Conservation (phyloP, 1,140 invertebrate genomes). For the Hestina assimilis region DNA sequence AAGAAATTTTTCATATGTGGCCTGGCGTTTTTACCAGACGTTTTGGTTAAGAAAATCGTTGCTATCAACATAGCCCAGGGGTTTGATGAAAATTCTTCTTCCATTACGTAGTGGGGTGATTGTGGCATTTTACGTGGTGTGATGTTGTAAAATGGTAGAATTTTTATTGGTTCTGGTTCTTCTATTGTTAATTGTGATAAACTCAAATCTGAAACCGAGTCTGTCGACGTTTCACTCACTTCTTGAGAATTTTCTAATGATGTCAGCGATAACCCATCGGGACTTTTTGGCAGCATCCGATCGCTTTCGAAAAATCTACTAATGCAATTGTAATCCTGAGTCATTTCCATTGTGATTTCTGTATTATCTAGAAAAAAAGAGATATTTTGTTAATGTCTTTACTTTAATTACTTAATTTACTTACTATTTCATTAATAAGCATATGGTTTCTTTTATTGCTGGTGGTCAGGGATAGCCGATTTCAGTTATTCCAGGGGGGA, state of each 20-base stretch:
- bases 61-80: constrained; percentile 79
- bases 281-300: constrained; percentile 16
- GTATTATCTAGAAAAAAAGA: constrained; percentile 21
- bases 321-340: constrained; percentile 38
- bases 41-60: constrained; percentile 79
- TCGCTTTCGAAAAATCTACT: constrained; percentile 54
- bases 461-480: too few species aligned
- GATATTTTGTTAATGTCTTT: not conserved
- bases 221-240: constrained; percentile 43
- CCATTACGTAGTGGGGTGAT: constrained; percentile 78
- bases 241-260: constrained; percentile 42
- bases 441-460: too few species aligned
- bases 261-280: constrained; percentile 19
- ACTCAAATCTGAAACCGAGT: constrained; percentile 51
- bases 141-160: constrained; percentile 65
- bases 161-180: constrained; percentile 50
- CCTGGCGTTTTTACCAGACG: constrained; percentile 68
- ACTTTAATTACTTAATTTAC: too few species aligned
- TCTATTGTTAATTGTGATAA: constrained; percentile 62
- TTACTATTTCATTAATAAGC: too few species aligned
- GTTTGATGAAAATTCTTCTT: constrained; percentile 76
- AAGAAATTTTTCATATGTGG: constrained; percentile 75
- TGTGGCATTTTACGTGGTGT: constrained; percentile 64
- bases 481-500: too few species aligned
- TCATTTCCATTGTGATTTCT: constrained; percentile 37